Conservation (phyloP, 2,113 vertebrate genomes). For the Arenaria interpres region DNA sequence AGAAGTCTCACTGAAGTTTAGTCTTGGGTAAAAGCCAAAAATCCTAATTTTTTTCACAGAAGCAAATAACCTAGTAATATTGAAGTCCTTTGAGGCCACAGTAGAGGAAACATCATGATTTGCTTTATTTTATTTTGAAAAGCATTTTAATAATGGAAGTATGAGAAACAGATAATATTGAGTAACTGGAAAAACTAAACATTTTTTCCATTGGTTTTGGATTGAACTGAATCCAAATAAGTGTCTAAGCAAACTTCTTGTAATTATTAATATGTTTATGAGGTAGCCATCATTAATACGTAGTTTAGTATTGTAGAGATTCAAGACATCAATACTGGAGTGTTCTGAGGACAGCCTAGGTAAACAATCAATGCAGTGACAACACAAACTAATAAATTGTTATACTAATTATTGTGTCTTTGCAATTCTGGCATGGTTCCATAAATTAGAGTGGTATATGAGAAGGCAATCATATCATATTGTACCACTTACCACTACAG, state of each 20-base stretch:
- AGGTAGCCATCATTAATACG: background rate
- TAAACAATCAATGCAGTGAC: background rate
- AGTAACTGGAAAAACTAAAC: background rate
- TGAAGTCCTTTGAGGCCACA: background rate
- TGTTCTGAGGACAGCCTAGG: background rate
- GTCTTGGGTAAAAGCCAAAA: background rate
- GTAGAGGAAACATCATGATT: background rate
- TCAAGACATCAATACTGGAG: background rate
- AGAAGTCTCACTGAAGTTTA: background rate
- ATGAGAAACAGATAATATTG: background rate
- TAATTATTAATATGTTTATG: background rate
- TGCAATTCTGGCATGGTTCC: background rate
- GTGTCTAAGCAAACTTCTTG: background rate
- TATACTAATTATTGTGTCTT: background rate
- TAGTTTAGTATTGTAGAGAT: background rate
- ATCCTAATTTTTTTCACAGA: background rate
- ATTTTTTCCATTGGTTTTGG: background rate
- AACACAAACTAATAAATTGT: background rate
- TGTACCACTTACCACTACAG: background rate
- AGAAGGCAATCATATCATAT: background rate
- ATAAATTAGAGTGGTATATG: background rate
- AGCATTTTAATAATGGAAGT: background rate
- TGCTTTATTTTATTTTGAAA: background rate
- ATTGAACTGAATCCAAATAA: background rate
- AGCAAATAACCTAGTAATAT: background rate